Conservation (phyloP, 2,888 invertebrate species). For the Drosophila prostipennis region DNA sequence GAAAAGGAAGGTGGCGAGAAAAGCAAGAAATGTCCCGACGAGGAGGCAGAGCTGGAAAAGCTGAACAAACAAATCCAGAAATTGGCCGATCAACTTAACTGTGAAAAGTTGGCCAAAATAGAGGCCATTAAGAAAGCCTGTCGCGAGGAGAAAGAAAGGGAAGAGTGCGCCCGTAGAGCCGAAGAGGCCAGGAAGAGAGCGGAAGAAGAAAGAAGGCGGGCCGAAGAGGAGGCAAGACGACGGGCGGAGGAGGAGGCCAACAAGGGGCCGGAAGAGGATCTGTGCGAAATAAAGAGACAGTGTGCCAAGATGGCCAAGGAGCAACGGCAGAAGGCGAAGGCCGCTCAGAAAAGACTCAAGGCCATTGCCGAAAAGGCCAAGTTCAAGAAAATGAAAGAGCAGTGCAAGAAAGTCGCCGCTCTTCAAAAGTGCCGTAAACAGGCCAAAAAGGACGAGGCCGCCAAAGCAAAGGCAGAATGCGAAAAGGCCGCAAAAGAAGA, state of each 20-base stretch:
- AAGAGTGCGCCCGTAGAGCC: slow-evolving; percentile 20
- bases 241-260: slow-evolving; percentile 7
- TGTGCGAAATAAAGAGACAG: slow-evolving; percentile 1
- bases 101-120: slow-evolving; percentile 26
- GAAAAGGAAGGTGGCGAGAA: neutral
- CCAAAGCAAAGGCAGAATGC: slow-evolving; percentile 1
- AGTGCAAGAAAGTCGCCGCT: neutral
- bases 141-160: slow-evolving; percentile 4
- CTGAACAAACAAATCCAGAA: slow-evolving; percentile 28
- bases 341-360: slow-evolving; percentile 4
- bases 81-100: slow-evolving; percentile 36
- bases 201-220: slow-evolving; percentile 16
- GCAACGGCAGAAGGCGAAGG: slow-evolving; percentile 2
- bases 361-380: slow-evolving; percentile 12
- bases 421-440: slow-evolving; percentile 10
- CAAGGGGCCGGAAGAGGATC: slow-evolving; percentile 1
- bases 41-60: slow-evolving; percentile 12
- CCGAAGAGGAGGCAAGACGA: slow-evolving; percentile 3
- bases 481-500: neutral
- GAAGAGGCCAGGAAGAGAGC: neutral
- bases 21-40: neutral
- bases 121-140: slow-evolving; percentile 30
- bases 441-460: slow-evolving; percentile 1
- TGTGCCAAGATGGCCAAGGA: slow-evolving; percentile 7
- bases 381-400: neutral